Evolutionary conservation across 2,797 vertebrate species (phyloP).

Genomic region (Rhabdomys pumilio): DNA sequence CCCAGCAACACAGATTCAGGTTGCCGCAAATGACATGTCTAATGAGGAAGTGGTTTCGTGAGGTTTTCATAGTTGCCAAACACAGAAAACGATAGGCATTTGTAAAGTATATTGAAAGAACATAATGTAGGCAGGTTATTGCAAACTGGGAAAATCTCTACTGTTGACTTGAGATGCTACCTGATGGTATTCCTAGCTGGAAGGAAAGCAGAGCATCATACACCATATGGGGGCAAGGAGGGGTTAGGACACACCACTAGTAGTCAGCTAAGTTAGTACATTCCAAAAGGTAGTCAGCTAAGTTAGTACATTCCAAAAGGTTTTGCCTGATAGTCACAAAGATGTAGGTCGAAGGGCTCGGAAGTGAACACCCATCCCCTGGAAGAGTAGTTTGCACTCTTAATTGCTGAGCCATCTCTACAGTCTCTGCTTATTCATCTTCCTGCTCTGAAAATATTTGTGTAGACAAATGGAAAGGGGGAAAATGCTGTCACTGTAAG

Average conservation of each 20-base stretch:
- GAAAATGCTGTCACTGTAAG: constrained; percentile 19
- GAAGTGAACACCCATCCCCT: background rate
- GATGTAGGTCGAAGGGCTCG: background rate
- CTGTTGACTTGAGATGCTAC: background rate
- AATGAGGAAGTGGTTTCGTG: background rate
- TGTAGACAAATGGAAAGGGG: background rate
- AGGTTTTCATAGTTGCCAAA: background rate
- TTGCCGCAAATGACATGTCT: background rate
- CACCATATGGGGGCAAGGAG: background rate
- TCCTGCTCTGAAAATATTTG: constrained; percentile 9
- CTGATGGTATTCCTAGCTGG: background rate
- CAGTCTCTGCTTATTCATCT: background rate
- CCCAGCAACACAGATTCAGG: background rate
- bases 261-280: background rate
- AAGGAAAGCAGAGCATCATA: background rate
- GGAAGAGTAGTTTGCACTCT: background rate
- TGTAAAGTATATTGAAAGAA: background rate
- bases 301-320: background rate
- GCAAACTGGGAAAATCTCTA: background rate
- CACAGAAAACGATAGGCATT: background rate
- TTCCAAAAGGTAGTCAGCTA: background rate
- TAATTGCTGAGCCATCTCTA: background rate
- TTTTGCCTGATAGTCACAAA: background rate
- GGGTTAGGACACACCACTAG: background rate
- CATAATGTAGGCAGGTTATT: background rate